Base-by-base conservation (phyloP, 30 jellyfish, hydroid and myxozoan genomes). In the Phacellophora camtschatica region DNA sequence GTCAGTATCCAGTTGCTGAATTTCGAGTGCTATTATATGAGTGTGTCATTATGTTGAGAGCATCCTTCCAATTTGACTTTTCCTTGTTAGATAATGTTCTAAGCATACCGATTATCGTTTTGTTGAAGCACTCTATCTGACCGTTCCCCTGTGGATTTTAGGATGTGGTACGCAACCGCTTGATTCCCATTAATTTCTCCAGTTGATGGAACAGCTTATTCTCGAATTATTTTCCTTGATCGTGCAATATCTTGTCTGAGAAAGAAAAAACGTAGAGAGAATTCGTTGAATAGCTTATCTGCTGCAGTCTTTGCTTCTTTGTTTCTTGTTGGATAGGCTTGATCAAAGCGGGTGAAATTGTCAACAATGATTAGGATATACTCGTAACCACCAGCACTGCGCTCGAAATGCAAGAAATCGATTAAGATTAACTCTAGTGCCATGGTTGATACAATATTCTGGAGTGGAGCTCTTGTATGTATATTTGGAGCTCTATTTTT, bases 91-190 rank as follows among this genome's bases (percentile, higher is more conserved):
- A 29, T 20, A 82, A 31, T 18, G 94, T 82, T 54, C 61, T 27
- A 20, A 82, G 79, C 81, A 82, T 82, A 9, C 56, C 61, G 31
- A 82, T 33, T 19, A 82, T 23, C 24, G 94, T 66, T 13, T 43
- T 59, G 20, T 82, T 56, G 59, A 82, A 56, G 9, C 94, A 34
- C 46, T 68, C 94, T 12, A 50, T 39, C 36, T 59, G 71, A 28
- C 86, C 87, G 43, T 78, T 78, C 16, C 73, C 71, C 63, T 51
- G 84, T 7, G 84, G 95, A 61, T 56, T 88, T 37, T 71, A 84
- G 28, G 84, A 84, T 10, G 95, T 59, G 15, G 88, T 71, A 5
- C 84, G 46, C 33, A 45, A 33, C 15, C 28, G 58, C 37, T 28
- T 78, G 31, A 78, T 53, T 2, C 83, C 90, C 28, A 48, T 24